Conservation (phyloP, 2,113 vertebrate species). For the Raja brachyura region DNA sequence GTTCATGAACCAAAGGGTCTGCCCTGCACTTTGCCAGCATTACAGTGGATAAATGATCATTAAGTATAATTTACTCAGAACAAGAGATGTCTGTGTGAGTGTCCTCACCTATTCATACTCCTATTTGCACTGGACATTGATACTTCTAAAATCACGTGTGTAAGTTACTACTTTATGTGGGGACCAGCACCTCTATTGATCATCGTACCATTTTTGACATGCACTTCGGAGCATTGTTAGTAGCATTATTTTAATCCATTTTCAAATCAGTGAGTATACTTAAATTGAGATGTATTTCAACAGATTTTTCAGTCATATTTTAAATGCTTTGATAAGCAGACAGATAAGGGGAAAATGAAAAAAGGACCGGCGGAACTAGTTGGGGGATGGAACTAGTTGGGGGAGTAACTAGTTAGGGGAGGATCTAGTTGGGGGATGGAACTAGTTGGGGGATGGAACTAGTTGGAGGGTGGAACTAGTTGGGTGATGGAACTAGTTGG, state of each 20-base stretch:
- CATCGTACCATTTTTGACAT: background rate
- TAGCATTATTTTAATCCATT: background rate
- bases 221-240: background rate
- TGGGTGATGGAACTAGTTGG: too few relatives aligned
- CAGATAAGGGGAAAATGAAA: too few relatives aligned
- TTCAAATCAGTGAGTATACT: too few relatives aligned
- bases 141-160: background rate
- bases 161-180: background rate
- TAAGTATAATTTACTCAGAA: background rate
- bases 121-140: background rate
- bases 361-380: too few relatives aligned
- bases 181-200: background rate
- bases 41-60: background rate
- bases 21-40: background rate
- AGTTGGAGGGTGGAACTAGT: too few relatives aligned
- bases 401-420: too few relatives aligned
- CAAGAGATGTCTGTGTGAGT: background rate
- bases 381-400: too few relatives aligned
- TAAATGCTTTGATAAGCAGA: too few relatives aligned
- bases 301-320: too few relatives aligned
- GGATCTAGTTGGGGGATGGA: too few relatives aligned
- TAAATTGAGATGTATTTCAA: too few relatives aligned
- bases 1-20: background rate
- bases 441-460: too few relatives aligned
- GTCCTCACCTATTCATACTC: background rate